These are phyloP conservation scores for Pontoporia blainvillei DNA, from an alignment of 2,113 vertebrate genomes.

Conservation along the genomic window DNA sequence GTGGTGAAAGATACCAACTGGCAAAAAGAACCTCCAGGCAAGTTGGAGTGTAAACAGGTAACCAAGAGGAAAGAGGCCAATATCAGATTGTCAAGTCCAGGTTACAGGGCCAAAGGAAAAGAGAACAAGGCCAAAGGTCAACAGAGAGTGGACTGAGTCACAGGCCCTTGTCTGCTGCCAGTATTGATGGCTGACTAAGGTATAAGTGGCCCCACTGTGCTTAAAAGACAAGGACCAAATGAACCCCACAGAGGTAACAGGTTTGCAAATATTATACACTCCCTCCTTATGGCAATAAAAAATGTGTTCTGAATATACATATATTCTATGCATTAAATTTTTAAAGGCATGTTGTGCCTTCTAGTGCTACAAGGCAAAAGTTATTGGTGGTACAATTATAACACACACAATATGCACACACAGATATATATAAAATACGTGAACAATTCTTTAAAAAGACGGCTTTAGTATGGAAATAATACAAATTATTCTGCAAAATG, in stretches of 20 bases:
- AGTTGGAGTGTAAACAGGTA: background rate
- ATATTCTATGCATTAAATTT: background rate
- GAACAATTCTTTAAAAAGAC: constrained; percentile 33
- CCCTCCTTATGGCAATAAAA: background rate
- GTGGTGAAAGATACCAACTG: background rate
- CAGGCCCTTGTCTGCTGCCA: background rate
- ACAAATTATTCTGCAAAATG: constrained; percentile 45
- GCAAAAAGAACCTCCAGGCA: background rate
- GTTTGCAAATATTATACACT: background rate
- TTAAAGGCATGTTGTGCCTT: background rate
- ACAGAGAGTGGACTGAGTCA: background rate
- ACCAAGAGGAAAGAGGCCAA: background rate
- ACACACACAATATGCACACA: background rate
- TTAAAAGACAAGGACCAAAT: background rate
- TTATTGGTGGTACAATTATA: background rate
- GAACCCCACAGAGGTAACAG: background rate
- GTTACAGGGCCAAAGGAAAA: background rate
- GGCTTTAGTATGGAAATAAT: constrained; percentile 19
- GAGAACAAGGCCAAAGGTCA: background rate
- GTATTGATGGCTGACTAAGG: background rate
- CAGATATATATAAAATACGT: constrained; percentile 4
- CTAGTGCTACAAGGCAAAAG: background rate
- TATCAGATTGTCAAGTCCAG: background rate
- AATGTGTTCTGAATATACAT: background rate
- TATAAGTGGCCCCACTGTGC: background rate